Conservation (phyloP, 2,113 vertebrate species). For the Mesitornis unicolor region DNA sequence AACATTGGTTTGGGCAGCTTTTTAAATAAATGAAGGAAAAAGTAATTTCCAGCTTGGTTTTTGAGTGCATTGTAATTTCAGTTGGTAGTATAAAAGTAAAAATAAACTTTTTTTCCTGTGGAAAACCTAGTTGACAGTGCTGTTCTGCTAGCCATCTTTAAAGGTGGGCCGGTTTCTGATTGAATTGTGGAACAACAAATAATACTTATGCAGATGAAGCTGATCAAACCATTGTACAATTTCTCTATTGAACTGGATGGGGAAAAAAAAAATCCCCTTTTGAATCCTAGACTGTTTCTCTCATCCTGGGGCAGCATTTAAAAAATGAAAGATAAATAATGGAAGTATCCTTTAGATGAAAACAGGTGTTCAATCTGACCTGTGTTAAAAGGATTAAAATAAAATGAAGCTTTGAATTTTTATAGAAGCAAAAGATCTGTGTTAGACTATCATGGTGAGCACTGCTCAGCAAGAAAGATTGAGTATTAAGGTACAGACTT, state of each 20-base stretch:
- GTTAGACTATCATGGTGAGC: background rate
- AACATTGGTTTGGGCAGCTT: background rate
- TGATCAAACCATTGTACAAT: background rate
- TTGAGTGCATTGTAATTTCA: background rate
- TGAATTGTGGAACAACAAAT: background rate
- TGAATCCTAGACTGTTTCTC: background rate
- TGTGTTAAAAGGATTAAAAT: background rate
- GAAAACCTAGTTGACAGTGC: background rate
- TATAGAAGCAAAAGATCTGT: background rate
- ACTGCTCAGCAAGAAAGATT: background rate
- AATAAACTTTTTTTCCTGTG: background rate
- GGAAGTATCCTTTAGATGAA: background rate
- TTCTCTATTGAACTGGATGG: background rate
- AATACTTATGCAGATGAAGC: background rate
- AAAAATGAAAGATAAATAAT: background rate
- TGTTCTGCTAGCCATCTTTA: background rate
- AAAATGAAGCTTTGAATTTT: background rate
- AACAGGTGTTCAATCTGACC: background rate
- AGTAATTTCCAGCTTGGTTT: background rate
- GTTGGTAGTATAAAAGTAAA: background rate
- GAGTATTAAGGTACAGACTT: background rate
- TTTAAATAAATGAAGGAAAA: background rate
- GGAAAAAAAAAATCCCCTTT: fast-evolving
- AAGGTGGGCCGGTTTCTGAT: background rate
- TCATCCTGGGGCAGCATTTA: background rate